Percentiles rank a stretch among this genome's conserved stretches.
These are phyloP conservation scores for Cladorhizidae sp. DNA, from an alignment of 37 sponge, comb jelly and placozoan species.

Conservation along the genomic window DNA sequence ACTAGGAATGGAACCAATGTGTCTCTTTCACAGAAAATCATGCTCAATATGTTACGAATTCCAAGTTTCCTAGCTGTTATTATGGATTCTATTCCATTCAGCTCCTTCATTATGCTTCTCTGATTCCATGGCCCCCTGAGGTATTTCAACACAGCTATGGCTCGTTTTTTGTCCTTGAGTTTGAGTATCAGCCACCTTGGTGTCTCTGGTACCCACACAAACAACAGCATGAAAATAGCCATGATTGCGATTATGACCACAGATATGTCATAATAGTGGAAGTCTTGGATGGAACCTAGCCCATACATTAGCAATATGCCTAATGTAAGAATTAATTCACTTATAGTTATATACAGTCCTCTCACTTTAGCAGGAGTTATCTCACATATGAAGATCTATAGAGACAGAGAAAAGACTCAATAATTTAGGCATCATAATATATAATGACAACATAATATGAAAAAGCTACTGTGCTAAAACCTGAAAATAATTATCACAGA, in stretches of 20 bases:
- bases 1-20: slow-evolving; percentile 14
- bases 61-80: background rate
- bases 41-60: background rate
- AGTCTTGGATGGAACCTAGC: slow-evolving; percentile 10
- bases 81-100: background rate
- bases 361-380: slow-evolving; percentile 21
- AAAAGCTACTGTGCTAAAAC: too few relatives aligned
- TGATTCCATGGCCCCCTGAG: slow-evolving; percentile 45
- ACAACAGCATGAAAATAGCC: background rate
- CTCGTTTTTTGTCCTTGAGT: slow-evolving; percentile 4
- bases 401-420: too few relatives aligned
- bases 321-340: background rate
- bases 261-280: slow-evolving; percentile 30
- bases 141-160: slow-evolving; percentile 20
- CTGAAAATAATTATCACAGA: too few relatives aligned
- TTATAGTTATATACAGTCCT: background rate
- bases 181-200: slow-evolving; percentile 64
- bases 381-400: slow-evolving; percentile 32
- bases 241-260: slow-evolving; percentile 13
- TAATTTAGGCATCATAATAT: too few relatives aligned
- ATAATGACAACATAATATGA: too few relatives aligned
- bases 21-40: background rate
- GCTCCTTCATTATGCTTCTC: slow-evolving; percentile 8
- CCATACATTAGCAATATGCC: slow-evolving; percentile 6
- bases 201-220: slow-evolving; percentile 45